Evolutionary conservation across 1,140 invertebrate species (phyloP).

Genomic region (Spodoptera litura): DNA sequence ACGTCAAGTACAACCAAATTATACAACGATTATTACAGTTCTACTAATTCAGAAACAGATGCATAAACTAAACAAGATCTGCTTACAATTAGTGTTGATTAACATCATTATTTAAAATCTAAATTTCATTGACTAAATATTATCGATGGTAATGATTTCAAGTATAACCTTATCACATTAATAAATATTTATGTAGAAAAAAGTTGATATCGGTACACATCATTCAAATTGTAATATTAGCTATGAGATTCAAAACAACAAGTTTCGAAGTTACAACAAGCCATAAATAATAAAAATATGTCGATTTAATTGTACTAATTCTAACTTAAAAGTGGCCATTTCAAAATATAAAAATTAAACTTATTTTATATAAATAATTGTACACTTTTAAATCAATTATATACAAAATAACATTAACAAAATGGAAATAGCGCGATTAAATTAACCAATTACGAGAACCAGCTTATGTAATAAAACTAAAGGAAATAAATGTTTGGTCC

Average conservation of each 20-base stretch:
- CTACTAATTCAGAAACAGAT: neutral
- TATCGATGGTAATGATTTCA: conserved; percentile 44
- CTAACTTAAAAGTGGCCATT: conserved; percentile 12
- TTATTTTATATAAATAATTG: conserved; percentile 20
- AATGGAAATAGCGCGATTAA: conserved; percentile 14
- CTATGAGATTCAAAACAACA: conserved; percentile 1
- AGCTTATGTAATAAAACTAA: conserved; percentile 9
- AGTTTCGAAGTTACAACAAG: conserved; percentile 19
- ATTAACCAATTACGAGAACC: neutral
- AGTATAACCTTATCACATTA: conserved; percentile 38
- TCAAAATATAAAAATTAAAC: conserved; percentile 11
- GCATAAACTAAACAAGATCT: neutral
- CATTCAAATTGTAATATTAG: conserved; percentile 14
- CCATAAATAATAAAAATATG: conserved; percentile 26
- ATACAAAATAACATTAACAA: conserved; percentile 26
- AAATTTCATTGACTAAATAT: conserved; percentile 41
- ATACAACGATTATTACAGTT: conserved; percentile 33
- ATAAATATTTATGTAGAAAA: conserved; percentile 8
- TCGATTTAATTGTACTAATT: conserved; percentile 10
- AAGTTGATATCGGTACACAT: neutral
- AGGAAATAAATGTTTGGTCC: conserved; percentile 38
- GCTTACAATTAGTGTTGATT: conserved; percentile 11
- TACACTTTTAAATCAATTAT: conserved; percentile 13
- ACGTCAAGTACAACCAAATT: conserved; percentile 35
- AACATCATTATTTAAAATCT: conserved; percentile 14